Base-by-base conservation (phyloP, 2,888 invertebrate species). In the Xestia sexstrigata region DNA sequence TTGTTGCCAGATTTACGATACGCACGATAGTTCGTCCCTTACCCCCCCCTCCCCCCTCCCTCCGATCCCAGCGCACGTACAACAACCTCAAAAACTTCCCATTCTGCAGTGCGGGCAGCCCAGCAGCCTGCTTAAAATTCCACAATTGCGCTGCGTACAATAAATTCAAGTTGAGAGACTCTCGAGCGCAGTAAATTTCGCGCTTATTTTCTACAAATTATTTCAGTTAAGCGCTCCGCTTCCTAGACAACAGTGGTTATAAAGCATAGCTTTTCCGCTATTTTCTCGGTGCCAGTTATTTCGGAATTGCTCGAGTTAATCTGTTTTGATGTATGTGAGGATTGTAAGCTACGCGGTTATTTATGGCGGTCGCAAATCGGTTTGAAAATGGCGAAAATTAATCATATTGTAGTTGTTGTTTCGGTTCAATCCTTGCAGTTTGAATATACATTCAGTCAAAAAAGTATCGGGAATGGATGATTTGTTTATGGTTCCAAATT, bases 131-230 rank as follows among this genome's bases (percentile, higher is more conserved):
- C 88, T 95, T 95, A 92, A 95, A 94, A 95, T 95, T 95, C 95
- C 91, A 90, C 92, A 92, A 94, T 93, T 92, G 94, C 91, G 89
- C 94, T 93, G 90, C 93, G 93, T 93, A 93, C 95, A 93, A 95
- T 95, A 95, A 95, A 95, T 95, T 95, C 89, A 91, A 92, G 92
- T 93, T 90, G 83, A 85, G 89, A 90, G 91, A 91, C 91, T 93
- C 93, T 87, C 90, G 77, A 88, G 89, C 87, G 92, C 89, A 92
- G 92, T 94, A 94, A 95, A 95, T 95, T 95, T 92, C 76, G 91
- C 91, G 92, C 92, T 93, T 94, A 94, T 94, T 94, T 94, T 91
- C 91, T 89, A 93, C 93, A 95, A 95, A 95, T 95, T 95, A 95
- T 94, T 94, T 93, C 88, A 90, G 90, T 91, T 91, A 89, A 92